These are phyloP conservation scores for Mobula hypostoma DNA, from an alignment of 2,113 vertebrate species.

Conservation along the genomic window DNA sequence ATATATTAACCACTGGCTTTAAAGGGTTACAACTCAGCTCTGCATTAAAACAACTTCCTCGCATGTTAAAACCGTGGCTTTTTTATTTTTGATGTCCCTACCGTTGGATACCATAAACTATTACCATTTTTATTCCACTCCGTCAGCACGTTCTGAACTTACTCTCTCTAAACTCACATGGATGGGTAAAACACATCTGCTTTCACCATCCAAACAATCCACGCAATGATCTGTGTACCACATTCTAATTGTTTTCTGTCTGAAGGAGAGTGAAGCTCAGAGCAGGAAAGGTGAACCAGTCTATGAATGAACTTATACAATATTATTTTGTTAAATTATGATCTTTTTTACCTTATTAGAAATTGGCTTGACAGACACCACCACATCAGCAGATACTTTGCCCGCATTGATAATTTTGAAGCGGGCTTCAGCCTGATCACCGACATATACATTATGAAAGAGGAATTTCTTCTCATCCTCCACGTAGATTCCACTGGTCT, in stretches of 20 bases:
- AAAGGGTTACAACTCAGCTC: too few relatives aligned
- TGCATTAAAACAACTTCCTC: too few relatives aligned
- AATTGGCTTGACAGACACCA: slow-evolving; percentile 55
- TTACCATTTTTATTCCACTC: too few relatives aligned
- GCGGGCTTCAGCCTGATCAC: slow-evolving; percentile 60
- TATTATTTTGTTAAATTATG: not conserved
- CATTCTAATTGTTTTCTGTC: not conserved
- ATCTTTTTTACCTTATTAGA: slow-evolving; percentile 58
- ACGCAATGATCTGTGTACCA: not conserved
- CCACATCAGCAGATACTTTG: slow-evolving; percentile 66
- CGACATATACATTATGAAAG: slow-evolving; percentile 70
- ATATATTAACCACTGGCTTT: too few relatives aligned
- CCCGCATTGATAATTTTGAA: slow-evolving; percentile 69
- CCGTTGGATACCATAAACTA: too few relatives aligned
- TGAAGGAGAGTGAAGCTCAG: not conserved
- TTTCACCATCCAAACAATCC: not conserved
- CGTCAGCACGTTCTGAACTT: too few relatives aligned
- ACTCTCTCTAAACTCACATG: too few relatives aligned
- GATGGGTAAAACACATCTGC: too few relatives aligned
- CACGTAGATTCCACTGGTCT: slow-evolving; percentile 61
- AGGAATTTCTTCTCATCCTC: slow-evolving; percentile 76
- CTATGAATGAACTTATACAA: not conserved
- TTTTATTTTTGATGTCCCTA: too few relatives aligned
- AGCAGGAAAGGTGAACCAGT: not conserved
- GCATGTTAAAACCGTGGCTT: too few relatives aligned